These are phyloP conservation scores for Colletes latitarsis DNA, from an alignment of 1,140 invertebrate species.

Conservation along the genomic window DNA sequence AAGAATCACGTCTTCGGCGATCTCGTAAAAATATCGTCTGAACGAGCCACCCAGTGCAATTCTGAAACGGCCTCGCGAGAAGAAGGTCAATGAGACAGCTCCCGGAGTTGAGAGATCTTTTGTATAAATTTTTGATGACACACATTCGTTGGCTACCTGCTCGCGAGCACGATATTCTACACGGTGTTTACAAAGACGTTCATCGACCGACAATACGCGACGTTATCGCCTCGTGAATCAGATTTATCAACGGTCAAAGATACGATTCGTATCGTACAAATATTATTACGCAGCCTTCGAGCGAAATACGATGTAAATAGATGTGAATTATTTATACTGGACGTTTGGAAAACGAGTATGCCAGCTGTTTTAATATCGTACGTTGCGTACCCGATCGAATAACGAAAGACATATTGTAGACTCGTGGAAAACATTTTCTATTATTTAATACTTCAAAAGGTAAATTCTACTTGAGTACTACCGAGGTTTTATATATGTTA, in stretches of 20 bases:
- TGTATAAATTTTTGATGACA: slow-evolving; percentile 16
- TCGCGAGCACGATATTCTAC: neutral
- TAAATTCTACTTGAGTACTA: too few species aligned
- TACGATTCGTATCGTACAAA: neutral
- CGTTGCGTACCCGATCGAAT: too few species aligned
- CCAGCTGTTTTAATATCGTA: too few species aligned
- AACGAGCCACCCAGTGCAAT: neutral
- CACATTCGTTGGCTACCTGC: neutral
- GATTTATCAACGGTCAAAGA: neutral
- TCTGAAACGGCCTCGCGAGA: slow-evolving; percentile 7
- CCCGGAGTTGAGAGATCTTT: slow-evolving; percentile 8
- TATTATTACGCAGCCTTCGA: too few species aligned
- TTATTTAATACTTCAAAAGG: too few species aligned
- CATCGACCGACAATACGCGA: neutral
- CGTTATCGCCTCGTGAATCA: neutral
- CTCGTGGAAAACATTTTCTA: too few species aligned
- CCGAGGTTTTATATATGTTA: too few species aligned
- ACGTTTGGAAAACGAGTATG: too few species aligned
- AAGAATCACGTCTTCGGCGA: slow-evolving; percentile 1
- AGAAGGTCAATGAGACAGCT: slow-evolving; percentile 6
- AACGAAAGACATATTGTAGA: too few species aligned
- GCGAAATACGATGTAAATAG: too few species aligned
- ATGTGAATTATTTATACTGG: too few species aligned
- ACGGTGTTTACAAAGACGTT: neutral
- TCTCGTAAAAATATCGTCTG: neutral